Evolutionary conservation across 2,797 vertebrate species (phyloP).

Genomic region (Lutjanus campechanus): DNA sequence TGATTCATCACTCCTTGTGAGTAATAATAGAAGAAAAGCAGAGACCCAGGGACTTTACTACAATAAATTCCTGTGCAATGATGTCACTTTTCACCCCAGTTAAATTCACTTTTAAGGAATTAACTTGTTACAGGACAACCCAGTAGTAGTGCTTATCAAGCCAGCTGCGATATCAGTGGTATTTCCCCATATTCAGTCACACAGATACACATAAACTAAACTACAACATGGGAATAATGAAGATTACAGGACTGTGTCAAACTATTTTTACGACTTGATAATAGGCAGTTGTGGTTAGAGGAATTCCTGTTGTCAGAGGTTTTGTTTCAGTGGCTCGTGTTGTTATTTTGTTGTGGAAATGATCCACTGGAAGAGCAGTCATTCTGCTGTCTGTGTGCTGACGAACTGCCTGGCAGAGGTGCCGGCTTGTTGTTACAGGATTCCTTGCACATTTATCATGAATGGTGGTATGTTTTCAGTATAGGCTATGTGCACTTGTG

Average conservation of each 20-base stretch:
- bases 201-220: constrained; percentile 3
- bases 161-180: background rate
- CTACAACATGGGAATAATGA: background rate
- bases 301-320: constrained; percentile 59
- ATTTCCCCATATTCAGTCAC: constrained; percentile 18
- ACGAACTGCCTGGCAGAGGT: constrained; percentile 21
- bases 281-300: constrained; percentile 60
- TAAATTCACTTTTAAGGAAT: constrained; percentile 36
- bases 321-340: constrained; percentile 44
- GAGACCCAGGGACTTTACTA: constrained; percentile 47
- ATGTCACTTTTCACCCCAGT: constrained; percentile 59
- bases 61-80: constrained; percentile 61
- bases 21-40: constrained; percentile 28
- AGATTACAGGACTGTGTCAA: constrained; percentile 48
- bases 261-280: constrained; percentile 67
- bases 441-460: constrained; percentile 1
- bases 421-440: constrained; percentile 40
- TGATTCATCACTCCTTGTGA: constrained; percentile 18
- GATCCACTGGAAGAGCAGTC: constrained; percentile 13
- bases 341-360: constrained; percentile 51
- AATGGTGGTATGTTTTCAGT: constrained; percentile 30
- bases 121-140: constrained; percentile 20
- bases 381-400: constrained; percentile 24
- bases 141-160: constrained; percentile 12
- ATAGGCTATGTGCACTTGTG: constrained; percentile 1